These are phyloP conservation scores for Ctenochaetus hawaiiensis DNA, from an alignment of 2,797 vertebrate genomes.

Conservation along the genomic window DNA sequence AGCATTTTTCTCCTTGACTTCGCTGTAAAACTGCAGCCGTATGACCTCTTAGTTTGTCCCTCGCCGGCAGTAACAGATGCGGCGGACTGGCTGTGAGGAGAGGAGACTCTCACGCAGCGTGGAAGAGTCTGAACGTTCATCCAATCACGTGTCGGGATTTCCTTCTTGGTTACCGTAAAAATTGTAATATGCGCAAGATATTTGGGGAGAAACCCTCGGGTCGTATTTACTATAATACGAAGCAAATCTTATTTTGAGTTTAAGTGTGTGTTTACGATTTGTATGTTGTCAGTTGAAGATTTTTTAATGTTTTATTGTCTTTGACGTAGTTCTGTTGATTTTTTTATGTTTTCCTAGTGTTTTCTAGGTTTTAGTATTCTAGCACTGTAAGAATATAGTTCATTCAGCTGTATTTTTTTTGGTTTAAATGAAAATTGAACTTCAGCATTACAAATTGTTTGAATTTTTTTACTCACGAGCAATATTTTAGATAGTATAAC, in stretches of 20 bases:
- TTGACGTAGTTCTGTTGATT: background rate
- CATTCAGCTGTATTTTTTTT: too few species aligned
- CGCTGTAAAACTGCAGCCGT: background rate
- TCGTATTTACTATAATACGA: constrained; percentile 35
- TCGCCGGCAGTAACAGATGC: constrained; percentile 3
- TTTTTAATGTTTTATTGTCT: background rate
- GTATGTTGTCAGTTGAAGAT: background rate
- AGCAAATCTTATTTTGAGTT: background rate
- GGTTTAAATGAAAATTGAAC: too few species aligned
- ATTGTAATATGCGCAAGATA: background rate
- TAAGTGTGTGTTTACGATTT: background rate
- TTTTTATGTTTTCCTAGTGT: background rate
- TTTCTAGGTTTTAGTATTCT: background rate
- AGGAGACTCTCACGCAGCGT: background rate
- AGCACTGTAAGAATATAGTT: too few species aligned
- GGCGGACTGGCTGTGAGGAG: background rate
- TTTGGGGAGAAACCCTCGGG: fast-evolving
- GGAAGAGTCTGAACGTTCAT: constrained; percentile 6
- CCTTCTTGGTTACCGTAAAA: constrained; percentile 67
- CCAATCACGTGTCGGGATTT: constrained; percentile 73
- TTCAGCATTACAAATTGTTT: too few species aligned
- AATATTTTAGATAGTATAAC: too few species aligned
- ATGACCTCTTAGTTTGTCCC: background rate
- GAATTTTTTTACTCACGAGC: too few species aligned
- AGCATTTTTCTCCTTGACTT: constrained; percentile 19